phyloP scores from a whole-genome alignment of 2,113 vertebrate species.

The Pteropus alecto region DNA sequence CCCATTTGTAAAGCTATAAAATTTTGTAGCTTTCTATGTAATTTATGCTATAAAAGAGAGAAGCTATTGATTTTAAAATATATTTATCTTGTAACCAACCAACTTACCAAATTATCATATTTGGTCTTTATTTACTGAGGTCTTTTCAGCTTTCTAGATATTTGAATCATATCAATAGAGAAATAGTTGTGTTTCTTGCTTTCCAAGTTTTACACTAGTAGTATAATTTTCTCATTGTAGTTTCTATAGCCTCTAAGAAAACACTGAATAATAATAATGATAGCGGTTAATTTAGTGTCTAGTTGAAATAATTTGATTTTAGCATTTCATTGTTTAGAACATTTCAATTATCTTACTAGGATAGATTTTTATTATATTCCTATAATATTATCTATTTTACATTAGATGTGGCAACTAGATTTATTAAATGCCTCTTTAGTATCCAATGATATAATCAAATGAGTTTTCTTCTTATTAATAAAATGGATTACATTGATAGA shows the following conservation, averaged over 20 bases:
- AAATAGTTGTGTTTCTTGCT: background rate
- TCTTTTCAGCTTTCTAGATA: background rate
- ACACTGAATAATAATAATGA: background rate
- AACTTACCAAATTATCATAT: background rate
- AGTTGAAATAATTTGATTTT: background rate
- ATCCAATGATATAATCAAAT: background rate
- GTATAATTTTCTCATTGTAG: background rate
- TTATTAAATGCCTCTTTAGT: background rate
- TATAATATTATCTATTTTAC: background rate
- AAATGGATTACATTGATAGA: background rate
- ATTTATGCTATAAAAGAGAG: background rate
- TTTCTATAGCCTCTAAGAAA: background rate
- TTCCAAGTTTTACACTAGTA: background rate
- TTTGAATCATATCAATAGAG: background rate
- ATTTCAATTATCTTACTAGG: background rate
- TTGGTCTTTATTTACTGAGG: background rate
- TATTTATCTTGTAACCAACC: background rate
- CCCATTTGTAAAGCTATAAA: background rate
- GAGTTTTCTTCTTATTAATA: slow-evolving; percentile 14
- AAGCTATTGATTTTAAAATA: background rate
- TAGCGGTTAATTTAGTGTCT: background rate
- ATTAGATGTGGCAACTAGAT: background rate
- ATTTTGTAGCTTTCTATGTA: background rate
- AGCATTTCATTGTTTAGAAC: background rate
- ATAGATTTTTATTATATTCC: background rate